Base-by-base conservation (phyloP, 1,140 invertebrate genomes). In the Oscheius sp. region DNA sequence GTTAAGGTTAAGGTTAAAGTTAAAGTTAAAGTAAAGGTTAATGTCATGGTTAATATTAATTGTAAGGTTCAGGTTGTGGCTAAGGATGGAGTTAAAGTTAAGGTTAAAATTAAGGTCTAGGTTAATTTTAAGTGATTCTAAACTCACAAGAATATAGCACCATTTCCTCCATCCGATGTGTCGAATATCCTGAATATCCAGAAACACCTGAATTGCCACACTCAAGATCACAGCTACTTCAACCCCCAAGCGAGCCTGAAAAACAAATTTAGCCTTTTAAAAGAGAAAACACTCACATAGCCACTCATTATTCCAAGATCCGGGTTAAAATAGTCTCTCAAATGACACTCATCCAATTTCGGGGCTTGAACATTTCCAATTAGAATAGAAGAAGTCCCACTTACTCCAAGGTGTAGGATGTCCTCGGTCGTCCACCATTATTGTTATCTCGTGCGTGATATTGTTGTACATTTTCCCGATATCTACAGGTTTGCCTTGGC, bases 111-210 rank as follows among this genome's bases (percentile, higher is more conserved):
- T n/a, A n/a, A n/a, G n/a, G n/a, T n/a, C n/a, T n/a, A n/a, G n/a
- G n/a, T n/a, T n/a, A n/a, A n/a, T n/a, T n/a, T n/a, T n/a, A n/a
- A n/a, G n/a, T n/a, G n/a, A n/a, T n/a, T n/a, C n/a, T n/a, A n/a
- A n/a, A n/a, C 61, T 73, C 20, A 74, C 70, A 32, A 74, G 31
- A 2, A 72, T 63, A 26, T 66, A 58, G 35, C 61, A 36, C 74
- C 74, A 76, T 28, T 72, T 76, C 26, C 67, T 74, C 34, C 64
- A 35, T 20, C 81, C 81, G 42, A 84, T 84, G 35, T 75, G 45
- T n/a, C 66, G 72, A 35, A 82, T 80, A 42, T 82, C 80, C 18
- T 67, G n/a, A 2, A 77, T 23, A 38, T 82, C 80, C 10, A 68
- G 29, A 29, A 80, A 59, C 4, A 81, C 46, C 63, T 80, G 73